Evolutionary conservation across 2,888 invertebrate species (phyloP), one percentile per base, ranked within the genome.

Genomic region (Drosophila rellima): DNA sequence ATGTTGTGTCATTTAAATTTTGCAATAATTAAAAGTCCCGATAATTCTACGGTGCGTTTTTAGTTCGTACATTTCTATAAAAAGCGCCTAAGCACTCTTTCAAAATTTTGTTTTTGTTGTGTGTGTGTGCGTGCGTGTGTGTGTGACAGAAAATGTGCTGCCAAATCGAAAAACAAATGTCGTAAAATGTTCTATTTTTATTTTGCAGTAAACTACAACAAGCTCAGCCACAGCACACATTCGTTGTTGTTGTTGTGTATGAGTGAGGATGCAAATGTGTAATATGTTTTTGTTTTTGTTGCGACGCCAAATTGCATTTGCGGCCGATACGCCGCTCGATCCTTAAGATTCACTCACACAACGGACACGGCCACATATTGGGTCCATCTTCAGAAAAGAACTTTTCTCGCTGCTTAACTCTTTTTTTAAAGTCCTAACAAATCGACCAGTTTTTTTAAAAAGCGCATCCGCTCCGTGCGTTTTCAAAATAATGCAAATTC

Each of bases 271-370:
- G 85, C 85, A 88, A 85, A 78, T 88, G 75, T 87, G 82, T 89
- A 89, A 78, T 71, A 82, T 73, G 80, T 76, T 80, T 80, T 79
- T 87, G 75, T 82, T 80, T 80, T 68, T 86, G 72, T 72, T 78
- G 83, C 88, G 84, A 85, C 89, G 88, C 74, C 88, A 88, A 88
- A 82, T 78, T 72, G 63, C 82, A 84, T 77, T 82, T 79, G 84
- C 88, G 80, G 80, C 77, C 54, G 79, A 82, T 54, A 84, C 79
- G 86, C 89, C 88, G 71, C 84, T 87, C 54, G 89, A 84, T 84
- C 83, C 83, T 54, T 89, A 87, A 61, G 26, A 48, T 39, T 40
- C 29, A 33, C 37, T 51, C 23, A 52, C 26, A 56, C 20, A 56
- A 11, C 65, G 66, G 60, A 65, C 45, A 61, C 55, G 23, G 26